Evolutionary conservation across 2,113 vertebrate species (phyloP).

Genomic region (Ia io): DNA sequence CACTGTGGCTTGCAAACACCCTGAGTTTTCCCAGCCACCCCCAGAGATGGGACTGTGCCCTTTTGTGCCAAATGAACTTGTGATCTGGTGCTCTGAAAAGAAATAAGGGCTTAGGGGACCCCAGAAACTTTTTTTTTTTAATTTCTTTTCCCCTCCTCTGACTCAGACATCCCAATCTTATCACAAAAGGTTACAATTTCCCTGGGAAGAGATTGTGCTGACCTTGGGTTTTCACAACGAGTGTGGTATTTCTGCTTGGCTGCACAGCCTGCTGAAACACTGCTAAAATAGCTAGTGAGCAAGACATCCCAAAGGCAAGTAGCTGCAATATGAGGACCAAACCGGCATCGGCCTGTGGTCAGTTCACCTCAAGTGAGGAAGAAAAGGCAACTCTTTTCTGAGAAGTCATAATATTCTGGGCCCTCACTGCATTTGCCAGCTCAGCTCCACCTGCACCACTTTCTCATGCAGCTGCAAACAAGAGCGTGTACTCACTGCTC

Average conservation of each 20-base stretch:
- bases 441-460: not conserved
- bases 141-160: not conserved
- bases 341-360: not conserved
- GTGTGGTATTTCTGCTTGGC: constrained; percentile 67
- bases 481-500: accelerated
- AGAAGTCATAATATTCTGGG: not conserved
- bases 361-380: not conserved
- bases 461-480: not conserved
- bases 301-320: not conserved
- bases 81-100: not conserved
- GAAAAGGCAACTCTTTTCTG: not conserved
- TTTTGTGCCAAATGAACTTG: constrained; percentile 2
- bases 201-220: constrained; percentile 70
- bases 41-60: not conserved
- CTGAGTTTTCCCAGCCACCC: not conserved
- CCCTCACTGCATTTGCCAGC: too few relatives aligned
- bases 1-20: constrained; percentile 21
- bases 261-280: constrained; percentile 45
- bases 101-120: constrained; percentile 34
- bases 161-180: constrained; percentile 56
- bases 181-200: constrained; percentile 66
- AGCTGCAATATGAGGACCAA: not conserved
- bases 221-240: constrained; percentile 57
- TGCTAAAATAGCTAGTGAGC: constrained; percentile 41
- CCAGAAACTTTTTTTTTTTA: constrained; percentile 1